Evolutionary conservation across 2,113 vertebrate genomes (phyloP).

Genomic region (Nothobranchius kuhntae): DNA sequence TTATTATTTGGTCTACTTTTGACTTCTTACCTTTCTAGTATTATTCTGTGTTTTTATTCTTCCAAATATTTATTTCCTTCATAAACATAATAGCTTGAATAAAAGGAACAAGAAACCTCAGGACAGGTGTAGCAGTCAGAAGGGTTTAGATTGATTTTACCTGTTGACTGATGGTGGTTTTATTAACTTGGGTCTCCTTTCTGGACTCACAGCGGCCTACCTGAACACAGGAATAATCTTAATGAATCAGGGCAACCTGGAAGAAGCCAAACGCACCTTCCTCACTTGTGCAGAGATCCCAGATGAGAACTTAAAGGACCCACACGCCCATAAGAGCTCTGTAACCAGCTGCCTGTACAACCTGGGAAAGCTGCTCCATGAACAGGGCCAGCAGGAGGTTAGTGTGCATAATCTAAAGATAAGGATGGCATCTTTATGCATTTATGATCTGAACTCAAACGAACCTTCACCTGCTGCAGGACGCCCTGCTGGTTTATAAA

Average conservation of each 20-base stretch:
- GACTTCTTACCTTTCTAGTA: too few species aligned
- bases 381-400: slow-evolving; percentile 95
- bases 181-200: background rate
- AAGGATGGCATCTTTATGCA: background rate
- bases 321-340: slow-evolving; percentile 96
- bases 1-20: too few species aligned
- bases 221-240: slow-evolving; percentile 98
- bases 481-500: slow-evolving; percentile 90
- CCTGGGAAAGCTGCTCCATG: slow-evolving; percentile 95
- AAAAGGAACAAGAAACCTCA: too few species aligned
- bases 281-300: slow-evolving; percentile 96
- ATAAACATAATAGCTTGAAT: too few species aligned
- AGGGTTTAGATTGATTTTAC: background rate
- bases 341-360: slow-evolving; percentile 99
- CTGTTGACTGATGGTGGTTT: background rate
- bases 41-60: too few species aligned
- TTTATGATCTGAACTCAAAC: background rate
- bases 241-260: slow-evolving; percentile 93
- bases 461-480: slow-evolving; percentile 72
- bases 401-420: background rate
- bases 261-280: slow-evolving; percentile 92
- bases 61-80: too few species aligned
- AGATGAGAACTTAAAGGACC: slow-evolving; percentile 98
- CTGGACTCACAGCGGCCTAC: slow-evolving; percentile 87
- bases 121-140: background rate